Conservation (phyloP, 2,113 vertebrate genomes). For the Phocoena phocoena region DNA sequence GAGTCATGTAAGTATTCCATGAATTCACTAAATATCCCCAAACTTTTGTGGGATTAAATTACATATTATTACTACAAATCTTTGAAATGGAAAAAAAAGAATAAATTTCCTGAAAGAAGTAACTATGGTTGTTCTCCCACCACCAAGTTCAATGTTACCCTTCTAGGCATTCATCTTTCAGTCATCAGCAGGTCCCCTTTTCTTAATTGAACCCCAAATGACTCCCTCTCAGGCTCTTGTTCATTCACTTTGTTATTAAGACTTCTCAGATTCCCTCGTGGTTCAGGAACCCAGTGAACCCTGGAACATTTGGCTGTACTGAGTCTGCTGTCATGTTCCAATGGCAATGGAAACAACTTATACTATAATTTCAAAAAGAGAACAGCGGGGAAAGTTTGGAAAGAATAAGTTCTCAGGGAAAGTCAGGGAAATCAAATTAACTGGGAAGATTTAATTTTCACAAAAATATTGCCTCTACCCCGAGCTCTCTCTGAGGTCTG, state of each 20-base stretch:
- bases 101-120: not conserved
- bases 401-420: constrained; percentile 61
- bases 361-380: constrained; percentile 34
- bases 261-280: not conserved
- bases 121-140: not conserved
- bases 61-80: not conserved
- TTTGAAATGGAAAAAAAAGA: not conserved
- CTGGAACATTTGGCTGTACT: not conserved
- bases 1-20: not conserved
- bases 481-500: not conserved
- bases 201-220: not conserved
- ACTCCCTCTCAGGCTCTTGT: not conserved
- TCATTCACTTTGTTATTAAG: constrained; percentile 4
- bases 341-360: constrained; percentile 44
- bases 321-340: not conserved
- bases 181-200: not conserved
- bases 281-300: not conserved
- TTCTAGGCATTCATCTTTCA: not conserved
- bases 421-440: constrained; percentile 67
- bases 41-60: not conserved
- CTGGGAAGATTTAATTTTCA: constrained; percentile 62
- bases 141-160: not conserved
- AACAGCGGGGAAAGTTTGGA: constrained; percentile 60
- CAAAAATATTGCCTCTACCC: constrained; percentile 68
- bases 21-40: not conserved